Base-by-base conservation (phyloP, 2,797 vertebrate genomes). In the Botia almorhae region DNA sequence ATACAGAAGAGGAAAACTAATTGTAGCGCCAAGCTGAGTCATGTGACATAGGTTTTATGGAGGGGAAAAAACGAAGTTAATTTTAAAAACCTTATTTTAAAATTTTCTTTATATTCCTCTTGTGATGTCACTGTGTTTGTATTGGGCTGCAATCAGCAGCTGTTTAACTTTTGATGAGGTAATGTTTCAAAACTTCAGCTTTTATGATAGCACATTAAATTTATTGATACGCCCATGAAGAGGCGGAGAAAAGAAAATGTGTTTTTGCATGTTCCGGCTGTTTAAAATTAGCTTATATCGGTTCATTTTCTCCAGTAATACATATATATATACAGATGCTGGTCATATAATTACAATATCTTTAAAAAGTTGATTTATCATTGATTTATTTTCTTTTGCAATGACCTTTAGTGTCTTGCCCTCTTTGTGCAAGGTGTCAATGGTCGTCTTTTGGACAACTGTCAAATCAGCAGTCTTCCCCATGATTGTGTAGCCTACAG, bases 41-140 rank as follows among this genome's bases (percentile, higher is more conserved):
- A 12, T 1, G 14, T 10, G 50, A 39, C 17, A 36, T 21, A 61
- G 39, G 8, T 7, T 16, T 69, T 23, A 12, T 13, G 21, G 3
- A 14, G 1, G 2, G n/a, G n/a, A n/a, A n/a, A 53, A 73, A 56
- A 80, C 33, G 26, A 79, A 79, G 21, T n/a, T 19, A 53, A 48
- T 64, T n/a, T n/a, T n/a, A n/a, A n/a, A n/a, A n/a, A n/a, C n/a
- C n/a, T n/a, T n/a, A n/a, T n/a, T n/a, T n/a, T n/a, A n/a, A n/a
- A n/a, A n/a, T n/a, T n/a, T n/a, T n/a, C 64, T 72, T n/a, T n/a
- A n/a, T 43, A 7, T 80, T 80, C 78, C 78, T 46, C 33, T 56
- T 7, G 14, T 78, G 72, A 77, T 76, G 80, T 76, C 8, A 76
- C n/a, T n/a, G 75, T 94, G 92, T 94, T 93, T 91, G 88, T 88